Evolutionary conservation across 2,888 invertebrate species (phyloP), one percentile per base, ranked within the genome.

Genomic region (Sylvicola cinctus): DNA sequence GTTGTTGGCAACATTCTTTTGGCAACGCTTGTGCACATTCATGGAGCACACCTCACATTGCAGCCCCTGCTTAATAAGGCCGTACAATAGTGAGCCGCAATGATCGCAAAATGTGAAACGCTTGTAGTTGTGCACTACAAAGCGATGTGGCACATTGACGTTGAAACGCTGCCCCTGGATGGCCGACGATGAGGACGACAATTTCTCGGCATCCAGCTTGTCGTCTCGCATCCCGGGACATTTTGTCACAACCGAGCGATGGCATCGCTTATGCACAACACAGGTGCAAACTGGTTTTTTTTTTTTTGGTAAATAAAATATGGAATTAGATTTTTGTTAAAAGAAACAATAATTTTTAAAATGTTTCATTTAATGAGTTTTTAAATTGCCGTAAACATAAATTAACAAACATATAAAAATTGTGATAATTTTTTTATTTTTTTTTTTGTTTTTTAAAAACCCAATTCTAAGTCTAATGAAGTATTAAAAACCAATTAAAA

Each of bases 31-130:
- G 66, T 98, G 96, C 40, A 96, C 91, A 64, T 96, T 96, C 71
- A 96, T 76, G 45, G 76, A 81, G 58, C 98, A 98, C 43, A 79
- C 91, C 68, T 87, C 84, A 58, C 95, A 95, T 60, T 95, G 93
- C 46, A 95, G 67, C 35, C 96, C 96, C 64, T 96, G 96, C 59
- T 77, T 81, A 55, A 90, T 78, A 49, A 96, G 73, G 16, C 96
- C 96, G 59, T 95, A 96, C 40, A 96, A 72, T 55, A 96, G 68
- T 40, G 93, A 93, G 45, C 96, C 96, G 62, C 98, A 98, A 61
- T 98, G 98, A 66, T 98, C 96, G 67, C 98, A 98, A 66, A 98
- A 98, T 20, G 96, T 96, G 61, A 95, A 93, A 45, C 90, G 69
- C 65, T 90, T 93, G 67, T 91, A 98, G 47, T 75, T 95, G 66